These are phyloP conservation scores for Drosophila leontia DNA, from an alignment of 1,140 invertebrate species.

Conservation along the genomic window DNA sequence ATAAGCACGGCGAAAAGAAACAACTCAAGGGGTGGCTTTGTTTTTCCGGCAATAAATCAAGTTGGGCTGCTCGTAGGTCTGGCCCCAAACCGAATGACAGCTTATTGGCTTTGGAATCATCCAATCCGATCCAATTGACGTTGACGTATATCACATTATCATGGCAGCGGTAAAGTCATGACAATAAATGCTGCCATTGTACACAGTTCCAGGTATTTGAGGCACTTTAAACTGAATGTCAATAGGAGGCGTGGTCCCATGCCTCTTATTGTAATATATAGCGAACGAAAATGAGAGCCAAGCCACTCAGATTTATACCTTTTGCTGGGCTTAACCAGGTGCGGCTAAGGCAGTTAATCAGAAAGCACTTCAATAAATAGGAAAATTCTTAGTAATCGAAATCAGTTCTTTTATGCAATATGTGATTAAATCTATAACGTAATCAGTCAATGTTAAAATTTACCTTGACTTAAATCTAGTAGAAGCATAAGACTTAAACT, in stretches of 20 bases:
- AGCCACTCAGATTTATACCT: constrained; percentile 7
- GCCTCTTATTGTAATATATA: constrained; percentile 6
- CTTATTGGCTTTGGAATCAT: constrained; percentile 79
- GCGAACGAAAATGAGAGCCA: constrained; percentile 15
- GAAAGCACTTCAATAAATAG: background rate
- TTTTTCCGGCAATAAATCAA: constrained; percentile 80
- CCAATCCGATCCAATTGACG: constrained; percentile 74
- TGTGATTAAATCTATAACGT: background rate
- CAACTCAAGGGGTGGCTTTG: constrained; percentile 71
- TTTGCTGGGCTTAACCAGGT: constrained; percentile 11
- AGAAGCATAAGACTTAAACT: background rate
- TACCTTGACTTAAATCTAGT: background rate
- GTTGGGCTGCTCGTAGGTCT: constrained; percentile 55
- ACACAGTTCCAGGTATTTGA: constrained; percentile 44
- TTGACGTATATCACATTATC: constrained; percentile 82
- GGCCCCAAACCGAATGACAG: constrained; percentile 72
- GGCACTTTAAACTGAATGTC: constrained; percentile 65
- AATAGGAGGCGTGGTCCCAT: constrained; percentile 25
- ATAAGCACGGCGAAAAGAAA: constrained; percentile 24
- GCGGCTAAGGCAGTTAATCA: background rate
- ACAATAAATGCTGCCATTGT: constrained; percentile 70
- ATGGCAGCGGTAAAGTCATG: constrained; percentile 71
- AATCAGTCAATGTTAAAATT: background rate
- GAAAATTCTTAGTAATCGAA: background rate
- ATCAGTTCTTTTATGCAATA: background rate